Evolutionary conservation across 35 echinoderm and acorn worm species (phyloP).

Genomic region (Hemicentrotus pulcherrimus): DNA sequence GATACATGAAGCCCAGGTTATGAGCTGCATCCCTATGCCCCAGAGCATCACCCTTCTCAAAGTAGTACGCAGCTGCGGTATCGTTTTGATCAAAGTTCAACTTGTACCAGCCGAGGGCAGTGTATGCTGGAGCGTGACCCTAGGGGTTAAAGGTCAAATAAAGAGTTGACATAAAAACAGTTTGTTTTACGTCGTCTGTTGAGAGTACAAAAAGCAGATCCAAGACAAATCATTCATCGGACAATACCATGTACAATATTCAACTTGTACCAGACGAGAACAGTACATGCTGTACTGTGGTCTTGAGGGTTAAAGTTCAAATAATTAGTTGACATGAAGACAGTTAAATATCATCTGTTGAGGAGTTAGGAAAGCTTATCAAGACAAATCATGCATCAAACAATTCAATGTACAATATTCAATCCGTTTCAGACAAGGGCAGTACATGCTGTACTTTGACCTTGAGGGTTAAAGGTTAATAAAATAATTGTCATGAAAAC

Average conservation of each 20-base stretch:
- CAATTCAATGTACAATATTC: conserved; percentile 48
- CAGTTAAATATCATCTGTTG: no score
- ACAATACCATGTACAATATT: conserved; percentile 53
- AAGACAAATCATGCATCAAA: no score
- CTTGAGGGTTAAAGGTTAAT: conserved; percentile 41
- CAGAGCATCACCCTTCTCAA: conserved; percentile 69
- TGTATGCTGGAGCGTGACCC: conserved; percentile 92
- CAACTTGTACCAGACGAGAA: conserved; percentile 85
- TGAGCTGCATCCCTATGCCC: conserved; percentile 84
- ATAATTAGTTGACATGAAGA: background rate
- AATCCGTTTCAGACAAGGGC: conserved; percentile 88
- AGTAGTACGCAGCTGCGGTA: conserved; percentile 58
- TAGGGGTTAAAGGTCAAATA: background rate
- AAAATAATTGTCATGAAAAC: background rate
- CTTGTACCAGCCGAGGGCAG: conserved; percentile 91
- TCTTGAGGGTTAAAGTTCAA: conserved; percentile 51
- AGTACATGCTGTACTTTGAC: conserved; percentile 88
- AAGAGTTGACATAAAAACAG: background rate
- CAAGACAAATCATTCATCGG: no score
- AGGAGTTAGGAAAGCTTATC: no score
- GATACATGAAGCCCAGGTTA: conserved; percentile 86
- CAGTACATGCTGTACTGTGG: conserved; percentile 90
- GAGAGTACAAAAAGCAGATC: no score
- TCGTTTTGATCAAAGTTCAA: conserved; percentile 70
- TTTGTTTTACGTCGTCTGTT: no score